Base-by-base conservation (phyloP, 2,797 vertebrate species). In the Myotis findleyi region DNA sequence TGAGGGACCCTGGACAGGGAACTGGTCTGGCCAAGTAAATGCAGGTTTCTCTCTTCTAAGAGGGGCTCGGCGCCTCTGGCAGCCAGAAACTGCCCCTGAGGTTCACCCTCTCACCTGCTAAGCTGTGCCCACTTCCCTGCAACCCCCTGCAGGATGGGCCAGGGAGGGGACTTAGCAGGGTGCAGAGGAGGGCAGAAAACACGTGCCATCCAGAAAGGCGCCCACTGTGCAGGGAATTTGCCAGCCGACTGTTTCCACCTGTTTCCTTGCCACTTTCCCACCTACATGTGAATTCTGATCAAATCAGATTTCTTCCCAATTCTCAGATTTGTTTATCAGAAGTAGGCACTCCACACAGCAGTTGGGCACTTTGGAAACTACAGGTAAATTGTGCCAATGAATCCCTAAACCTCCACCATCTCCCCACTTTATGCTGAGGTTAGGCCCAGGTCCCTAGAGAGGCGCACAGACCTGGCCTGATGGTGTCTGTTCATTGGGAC, bases 21-120 rank as follows among this genome's bases (percentile, higher is more conserved):
- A 4, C 57, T 41, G 44, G 6, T 38, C 17, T 4, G 27, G 16
- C 41, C 23, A 5, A 23, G 51, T 68, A 11, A 41, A 30, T 16
- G 13, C 25, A 18, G n/a, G 30, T 13, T 5, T 36, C 8, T 33
- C 18, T 49, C 13, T 6, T 0, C 21, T 59, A 59, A 30, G 57
- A 38, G 91, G 36, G 13, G 30, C 55, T 20, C 9, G 3, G 7
- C 14, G 33, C 20, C 36, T 47, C 18, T 1, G 4, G 18, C 21
- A 17, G 36, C 17, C 2, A 0, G 47, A 81, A 72, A 14, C 21
- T 33, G 18, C 27, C 30, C 8, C 17, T 2, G 6, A 13, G 1
- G 13, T 41, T 57, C 3, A 1, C 38, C 21, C 2, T 41, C 27
- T 25, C 13, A 3, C 2, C 2, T 1, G 17, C 18, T 27, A 12